A percentile compares a stretch with the other conserved stretches of the same genome.
These are phyloP conservation scores for Xylota segnis DNA, from an alignment of 2,888 invertebrate genomes.

Conservation along the genomic window DNA sequence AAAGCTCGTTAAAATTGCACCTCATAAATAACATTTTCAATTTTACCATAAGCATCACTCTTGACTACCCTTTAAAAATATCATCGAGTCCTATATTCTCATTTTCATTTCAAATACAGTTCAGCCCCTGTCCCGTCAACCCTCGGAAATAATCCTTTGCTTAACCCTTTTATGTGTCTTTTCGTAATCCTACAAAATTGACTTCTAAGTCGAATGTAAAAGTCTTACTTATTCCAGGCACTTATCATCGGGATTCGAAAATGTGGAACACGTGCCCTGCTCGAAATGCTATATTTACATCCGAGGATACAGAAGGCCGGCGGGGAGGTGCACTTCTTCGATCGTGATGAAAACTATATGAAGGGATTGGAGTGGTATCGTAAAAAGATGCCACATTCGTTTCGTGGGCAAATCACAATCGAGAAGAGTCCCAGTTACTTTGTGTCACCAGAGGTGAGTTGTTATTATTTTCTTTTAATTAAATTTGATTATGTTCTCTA, in stretches of 20 bases:
- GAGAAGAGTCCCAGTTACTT: conserved; percentile 99
- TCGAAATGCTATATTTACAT: conserved; percentile 98
- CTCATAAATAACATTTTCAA: conserved; percentile 17
- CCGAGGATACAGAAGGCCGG: conserved; percentile 96
- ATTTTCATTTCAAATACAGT: conserved; percentile 7
- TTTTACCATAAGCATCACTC: conserved; percentile 9
- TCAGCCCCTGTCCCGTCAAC: neutral
- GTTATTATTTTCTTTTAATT: neutral
- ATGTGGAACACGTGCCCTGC: conserved; percentile 97
- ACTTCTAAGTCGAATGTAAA: conserved; percentile 33
- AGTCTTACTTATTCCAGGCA: conserved; percentile 85
- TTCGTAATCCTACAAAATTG: conserved; percentile 44
- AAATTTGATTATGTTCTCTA: too few relatives aligned
- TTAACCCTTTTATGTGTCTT: conserved; percentile 37
- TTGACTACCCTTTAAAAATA: neutral
- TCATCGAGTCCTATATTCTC: neutral
- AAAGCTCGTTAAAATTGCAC: conserved; percentile 6
- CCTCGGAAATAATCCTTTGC: conserved; percentile 20
- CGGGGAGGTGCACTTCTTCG: conserved; percentile 98
- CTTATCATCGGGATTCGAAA: conserved; percentile 98
- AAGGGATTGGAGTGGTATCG: conserved; percentile 98
- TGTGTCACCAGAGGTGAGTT: conserved; percentile 94
- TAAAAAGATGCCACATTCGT: conserved; percentile 96
- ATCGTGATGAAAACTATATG: conserved; percentile 96
- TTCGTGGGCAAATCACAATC: conserved; percentile 95